These are phyloP conservation scores for Crypturellus undulatus DNA, from an alignment of 2,113 vertebrate genomes.

Conservation along the genomic window DNA sequence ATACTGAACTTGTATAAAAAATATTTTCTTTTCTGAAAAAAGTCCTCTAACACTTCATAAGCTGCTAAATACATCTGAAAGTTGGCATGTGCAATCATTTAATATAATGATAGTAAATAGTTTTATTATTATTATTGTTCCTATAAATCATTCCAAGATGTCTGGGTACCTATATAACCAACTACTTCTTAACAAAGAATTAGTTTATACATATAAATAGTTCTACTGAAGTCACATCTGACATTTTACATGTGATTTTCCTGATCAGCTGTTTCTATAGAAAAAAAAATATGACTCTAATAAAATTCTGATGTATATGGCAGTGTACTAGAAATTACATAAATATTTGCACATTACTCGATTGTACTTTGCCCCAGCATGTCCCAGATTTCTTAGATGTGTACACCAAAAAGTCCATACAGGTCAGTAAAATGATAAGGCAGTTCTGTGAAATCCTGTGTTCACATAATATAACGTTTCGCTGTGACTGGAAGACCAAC, in stretches of 20 bases:
- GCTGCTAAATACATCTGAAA: not conserved
- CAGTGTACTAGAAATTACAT: not conserved
- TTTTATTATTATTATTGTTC: no score
- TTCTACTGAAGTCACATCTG: not conserved
- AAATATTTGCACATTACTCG: not conserved
- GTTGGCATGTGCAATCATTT: not conserved
- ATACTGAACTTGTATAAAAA: not conserved
- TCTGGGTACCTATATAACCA: not conserved
- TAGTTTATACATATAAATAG: not conserved
- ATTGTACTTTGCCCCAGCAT: not conserved
- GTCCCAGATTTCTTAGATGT: not conserved
- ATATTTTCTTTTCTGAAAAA: not conserved
- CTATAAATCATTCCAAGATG: not conserved
- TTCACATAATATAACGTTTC: fast-evolving
- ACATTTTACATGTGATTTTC: not conserved
- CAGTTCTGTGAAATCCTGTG: not conserved
- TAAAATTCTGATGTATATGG: not conserved
- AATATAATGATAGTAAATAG: not conserved
- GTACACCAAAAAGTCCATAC: not conserved
- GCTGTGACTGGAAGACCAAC: not conserved
- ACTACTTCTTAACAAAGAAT: not conserved
- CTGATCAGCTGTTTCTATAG: not conserved
- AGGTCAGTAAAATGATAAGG: not conserved
- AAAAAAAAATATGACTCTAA: not conserved
- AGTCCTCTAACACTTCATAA: not conserved